Conservation (phyloP, 2,797 vertebrate genomes). For the Karalla daura region DNA sequence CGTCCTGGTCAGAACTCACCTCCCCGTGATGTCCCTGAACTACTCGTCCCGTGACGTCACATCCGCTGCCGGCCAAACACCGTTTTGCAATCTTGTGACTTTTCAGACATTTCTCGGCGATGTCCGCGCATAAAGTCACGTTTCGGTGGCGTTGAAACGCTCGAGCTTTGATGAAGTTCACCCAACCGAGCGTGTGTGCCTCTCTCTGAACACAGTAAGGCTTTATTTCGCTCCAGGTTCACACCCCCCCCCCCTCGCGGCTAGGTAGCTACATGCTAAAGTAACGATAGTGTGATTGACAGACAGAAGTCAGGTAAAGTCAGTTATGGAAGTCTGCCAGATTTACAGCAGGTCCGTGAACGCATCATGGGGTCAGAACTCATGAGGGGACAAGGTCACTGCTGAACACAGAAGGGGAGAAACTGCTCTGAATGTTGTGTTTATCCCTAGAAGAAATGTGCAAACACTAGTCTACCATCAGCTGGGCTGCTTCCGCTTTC, state of each 20-base stretch:
- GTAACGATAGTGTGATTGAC: slow-evolving; percentile 44
- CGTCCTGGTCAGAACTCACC: not conserved
- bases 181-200: not conserved
- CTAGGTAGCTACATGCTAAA: slow-evolving; percentile 28
- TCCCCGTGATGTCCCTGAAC: not conserved
- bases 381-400: too few relatives aligned
- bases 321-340: too few relatives aligned
- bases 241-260: slow-evolving; percentile 9
- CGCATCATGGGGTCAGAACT: too few relatives aligned
- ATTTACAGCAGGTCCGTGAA: too few relatives aligned
- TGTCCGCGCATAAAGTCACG: not conserved
- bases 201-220: slow-evolving; percentile 49
- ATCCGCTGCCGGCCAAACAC: not conserved
- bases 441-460: too few relatives aligned
- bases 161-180: not conserved
- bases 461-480: too few relatives aligned
- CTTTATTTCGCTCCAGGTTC: slow-evolving; percentile 1
- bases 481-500: too few relatives aligned
- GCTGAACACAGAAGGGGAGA: too few relatives aligned
- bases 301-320: too few relatives aligned
- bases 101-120: not conserved
- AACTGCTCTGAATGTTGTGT: too few relatives aligned
- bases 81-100: not conserved
- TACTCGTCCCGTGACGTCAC: not conserved
- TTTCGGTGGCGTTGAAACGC: not conserved